phyloP scores from a whole-genome alignment of 1,140 invertebrate genomes.

The Gryon sp. region DNA sequence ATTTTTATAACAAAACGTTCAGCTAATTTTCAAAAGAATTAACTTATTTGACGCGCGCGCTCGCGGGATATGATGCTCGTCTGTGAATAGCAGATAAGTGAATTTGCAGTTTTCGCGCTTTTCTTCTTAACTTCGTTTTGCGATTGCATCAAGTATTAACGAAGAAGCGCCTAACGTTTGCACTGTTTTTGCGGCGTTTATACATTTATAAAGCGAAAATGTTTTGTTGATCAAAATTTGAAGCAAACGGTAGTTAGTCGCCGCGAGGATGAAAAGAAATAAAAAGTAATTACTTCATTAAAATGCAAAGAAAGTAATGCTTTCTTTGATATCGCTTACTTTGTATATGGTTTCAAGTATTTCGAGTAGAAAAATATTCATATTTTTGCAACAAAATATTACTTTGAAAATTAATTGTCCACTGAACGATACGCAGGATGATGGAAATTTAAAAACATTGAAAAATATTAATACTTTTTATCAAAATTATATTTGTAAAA shows the following conservation, averaged over 20 bases:
- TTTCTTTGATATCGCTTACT: background rate
- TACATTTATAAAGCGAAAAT: background rate
- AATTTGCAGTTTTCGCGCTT: background rate
- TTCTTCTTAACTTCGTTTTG: background rate
- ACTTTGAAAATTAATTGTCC: background rate
- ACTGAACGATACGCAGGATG: background rate
- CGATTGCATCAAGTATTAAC: background rate
- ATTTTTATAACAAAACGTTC: constrained; percentile 24
- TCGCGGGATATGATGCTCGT: constrained; percentile 7
- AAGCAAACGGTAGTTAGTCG: background rate
- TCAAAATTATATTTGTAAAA: too few species aligned
- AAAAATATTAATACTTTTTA: too few species aligned
- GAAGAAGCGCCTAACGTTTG: background rate
- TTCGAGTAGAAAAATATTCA: too few species aligned
- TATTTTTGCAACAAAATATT: too few species aligned
- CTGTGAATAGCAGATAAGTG: constrained; percentile 8
- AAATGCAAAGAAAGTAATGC: background rate
- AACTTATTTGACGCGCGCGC: constrained; percentile 9
- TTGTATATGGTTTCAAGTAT: too few species aligned
- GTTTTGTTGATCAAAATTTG: background rate
- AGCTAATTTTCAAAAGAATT: constrained; percentile 22
- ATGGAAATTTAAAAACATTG: too few species aligned
- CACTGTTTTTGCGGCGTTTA: background rate
- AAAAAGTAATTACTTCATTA: background rate
- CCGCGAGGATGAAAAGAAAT: background rate